Evolutionary conservation across 2,797 vertebrate genomes (phyloP).

Genomic region (Ptychobarbus kaznakovi): DNA sequence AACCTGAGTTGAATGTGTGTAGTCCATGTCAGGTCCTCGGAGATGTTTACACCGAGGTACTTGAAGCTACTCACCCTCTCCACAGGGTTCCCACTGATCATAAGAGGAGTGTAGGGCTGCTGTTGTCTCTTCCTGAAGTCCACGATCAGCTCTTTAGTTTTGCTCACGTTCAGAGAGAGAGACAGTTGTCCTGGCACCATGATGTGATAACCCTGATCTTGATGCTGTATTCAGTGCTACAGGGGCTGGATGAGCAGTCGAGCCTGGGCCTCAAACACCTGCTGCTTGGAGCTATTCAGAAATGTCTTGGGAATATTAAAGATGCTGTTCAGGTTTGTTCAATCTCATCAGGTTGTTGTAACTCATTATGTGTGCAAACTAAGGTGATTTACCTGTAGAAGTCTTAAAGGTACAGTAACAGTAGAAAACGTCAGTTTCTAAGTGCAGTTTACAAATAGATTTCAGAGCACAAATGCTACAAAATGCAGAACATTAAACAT

Average conservation of each 20-base stretch:
- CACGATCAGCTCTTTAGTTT: no score
- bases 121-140: no score
- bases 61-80: no score
- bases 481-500: not conserved
- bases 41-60: no score
- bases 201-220: not conserved
- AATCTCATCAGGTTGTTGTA: not conserved
- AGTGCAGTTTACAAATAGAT: not conserved
- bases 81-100: no score
- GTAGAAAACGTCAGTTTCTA: not conserved
- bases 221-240: conserved; percentile 81
- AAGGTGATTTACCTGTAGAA: not conserved
- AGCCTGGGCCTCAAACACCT: conserved; percentile 90
- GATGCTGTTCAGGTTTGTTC: conserved; percentile 90
- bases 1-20: no score
- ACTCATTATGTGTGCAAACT: not conserved
- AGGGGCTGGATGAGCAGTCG: conserved; percentile 85
- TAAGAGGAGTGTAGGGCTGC: no score
- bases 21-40: no score
- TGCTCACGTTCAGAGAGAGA: no score
- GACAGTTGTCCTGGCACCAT: no score
- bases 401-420: conserved; percentile 12
- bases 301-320: conserved; percentile 91
- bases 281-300: conserved; percentile 95
- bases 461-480: not conserved